A percentile compares a stretch with the other conserved stretches of the same genome.
Conservation (phyloP, 1,140 invertebrate species). For the Drosophila repleta region DNA sequence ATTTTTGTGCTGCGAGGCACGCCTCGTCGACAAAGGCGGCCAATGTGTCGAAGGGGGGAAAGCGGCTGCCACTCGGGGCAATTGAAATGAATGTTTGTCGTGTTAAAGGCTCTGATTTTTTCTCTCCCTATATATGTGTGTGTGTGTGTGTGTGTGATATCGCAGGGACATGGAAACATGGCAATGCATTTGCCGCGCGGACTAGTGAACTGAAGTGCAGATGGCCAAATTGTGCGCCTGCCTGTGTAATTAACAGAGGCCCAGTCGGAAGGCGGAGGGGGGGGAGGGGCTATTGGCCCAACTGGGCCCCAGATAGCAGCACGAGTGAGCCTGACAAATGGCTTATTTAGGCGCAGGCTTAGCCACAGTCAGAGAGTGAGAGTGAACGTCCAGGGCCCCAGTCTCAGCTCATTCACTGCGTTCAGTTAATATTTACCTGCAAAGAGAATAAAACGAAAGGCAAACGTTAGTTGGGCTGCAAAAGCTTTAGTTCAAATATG, state of each 20-base stretch:
- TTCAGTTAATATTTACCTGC: slow-evolving; percentile 43
- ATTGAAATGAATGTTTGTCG: slow-evolving; percentile 78
- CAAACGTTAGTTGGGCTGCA: neutral
- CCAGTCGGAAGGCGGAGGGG: neutral
- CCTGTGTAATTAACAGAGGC: slow-evolving; percentile 43
- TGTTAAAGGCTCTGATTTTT: slow-evolving; percentile 72
- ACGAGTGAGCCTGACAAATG: slow-evolving; percentile 68
- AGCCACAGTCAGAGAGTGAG: neutral
- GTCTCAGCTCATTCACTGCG: neutral
- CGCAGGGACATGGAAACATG: slow-evolving; percentile 14
- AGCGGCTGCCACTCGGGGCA: slow-evolving; percentile 53
- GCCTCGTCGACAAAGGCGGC: slow-evolving; percentile 23
- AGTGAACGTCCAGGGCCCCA: neutral
- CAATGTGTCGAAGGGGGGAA: slow-evolving; percentile 6
- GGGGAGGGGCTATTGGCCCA: neutral
- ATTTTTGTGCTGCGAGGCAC: slow-evolving; percentile 46
- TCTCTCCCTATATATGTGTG: slow-evolving; percentile 5
- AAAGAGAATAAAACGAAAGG: slow-evolving; percentile 19
- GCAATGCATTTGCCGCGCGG: slow-evolving; percentile 29
- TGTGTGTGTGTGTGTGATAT: slow-evolving; percentile 6
- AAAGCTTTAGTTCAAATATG: slow-evolving; percentile 5
- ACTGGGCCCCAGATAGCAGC: slow-evolving; percentile 18
- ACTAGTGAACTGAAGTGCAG: slow-evolving; percentile 38
- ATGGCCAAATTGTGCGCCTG: slow-evolving; percentile 35
- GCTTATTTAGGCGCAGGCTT: slow-evolving; percentile 65